Evolutionary conservation across 2,888 invertebrate species (phyloP), one percentile per base, ranked within the genome.

Genomic region (Ophion slaviceki): DNA sequence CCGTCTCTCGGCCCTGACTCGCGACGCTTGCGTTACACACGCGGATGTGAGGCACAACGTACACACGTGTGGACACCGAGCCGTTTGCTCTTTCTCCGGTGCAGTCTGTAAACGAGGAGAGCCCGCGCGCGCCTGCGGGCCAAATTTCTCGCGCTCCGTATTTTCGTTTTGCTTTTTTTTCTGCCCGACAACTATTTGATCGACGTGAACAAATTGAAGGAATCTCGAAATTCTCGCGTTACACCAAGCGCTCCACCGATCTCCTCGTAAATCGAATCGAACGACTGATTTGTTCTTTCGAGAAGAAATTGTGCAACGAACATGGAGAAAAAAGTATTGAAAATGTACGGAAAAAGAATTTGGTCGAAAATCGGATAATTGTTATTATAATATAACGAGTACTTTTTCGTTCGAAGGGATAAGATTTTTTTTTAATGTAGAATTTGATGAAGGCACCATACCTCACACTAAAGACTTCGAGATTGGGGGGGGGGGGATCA

Each of bases 1-100:
- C 80, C 86, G 88, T 91, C 85, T 86, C 81, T 82, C 79, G 70
- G 61, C 85, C 64, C 77, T 67, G 80, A 79, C 79, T 77, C 59
- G 68, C 53, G 47, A 77, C 28, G 59, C 68, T 80, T 67, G 74
- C 66, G 77, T 53, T 72, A 75, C 57, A 57, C 32, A 40, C 40
- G 59, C 78, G 59, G 57, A 71, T 20, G 57, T 47, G 17, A 53
- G 53, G 17, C 53, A 53, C 53, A 17, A 78, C 57, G 64, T 59
- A 53, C 68, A 68, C 68, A 80, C 17, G 6, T 17, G 8, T 17
- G 17, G 2, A 74, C n/a, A n/a, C 40, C 47, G 57, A n/a, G 6
- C 32, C 14, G 14, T 81, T 32, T 61, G 67, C 40, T 61, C 74
- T 77, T 76, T 20, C 66, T 47, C 53, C 53, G 61, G 20, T 78